Percentiles rank a stretch among this genome's conserved stretches.
phyloP scores from a whole-genome alignment of 2,113 vertebrate genomes.

The Bubalus kerabau region DNA sequence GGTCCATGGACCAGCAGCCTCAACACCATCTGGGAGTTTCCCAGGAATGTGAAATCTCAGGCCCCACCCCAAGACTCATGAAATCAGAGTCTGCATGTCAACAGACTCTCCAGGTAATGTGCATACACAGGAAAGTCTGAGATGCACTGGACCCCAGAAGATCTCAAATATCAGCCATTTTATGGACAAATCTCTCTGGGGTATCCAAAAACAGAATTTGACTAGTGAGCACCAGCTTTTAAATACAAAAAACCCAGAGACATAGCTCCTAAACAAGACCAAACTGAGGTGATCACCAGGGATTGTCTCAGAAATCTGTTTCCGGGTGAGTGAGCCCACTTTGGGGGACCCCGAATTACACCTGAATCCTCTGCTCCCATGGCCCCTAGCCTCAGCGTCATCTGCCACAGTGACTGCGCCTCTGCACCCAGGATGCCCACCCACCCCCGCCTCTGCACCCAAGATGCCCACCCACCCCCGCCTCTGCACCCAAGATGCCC shows the following conservation, averaged over 20 bases:
- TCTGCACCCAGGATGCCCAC: neutral
- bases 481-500: neutral
- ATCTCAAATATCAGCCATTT: neutral
- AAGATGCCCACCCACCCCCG: neutral
- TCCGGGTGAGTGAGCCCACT: neutral
- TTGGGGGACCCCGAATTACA: neutral
- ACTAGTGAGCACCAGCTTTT: neutral
- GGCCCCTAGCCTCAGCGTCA: accelerated
- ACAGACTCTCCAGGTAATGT: neutral
- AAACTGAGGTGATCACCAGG: neutral
- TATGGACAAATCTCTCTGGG: neutral
- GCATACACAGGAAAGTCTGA: neutral
- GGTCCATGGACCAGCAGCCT: neutral
- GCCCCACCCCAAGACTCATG: neutral
- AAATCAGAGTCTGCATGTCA: neutral
- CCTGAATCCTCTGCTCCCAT: neutral
- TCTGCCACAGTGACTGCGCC: neutral
- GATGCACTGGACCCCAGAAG: neutral
- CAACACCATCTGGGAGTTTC: neutral
- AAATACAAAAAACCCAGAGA: neutral
- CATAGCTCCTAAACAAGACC: neutral
- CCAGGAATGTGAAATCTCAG: neutral
- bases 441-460: neutral
- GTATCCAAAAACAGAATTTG: neutral
- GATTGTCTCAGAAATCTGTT: neutral